Percentiles rank a stretch among this genome's conserved stretches.
Conservation (phyloP, 2,113 vertebrate species). For the Centrocercus urophasianus region DNA sequence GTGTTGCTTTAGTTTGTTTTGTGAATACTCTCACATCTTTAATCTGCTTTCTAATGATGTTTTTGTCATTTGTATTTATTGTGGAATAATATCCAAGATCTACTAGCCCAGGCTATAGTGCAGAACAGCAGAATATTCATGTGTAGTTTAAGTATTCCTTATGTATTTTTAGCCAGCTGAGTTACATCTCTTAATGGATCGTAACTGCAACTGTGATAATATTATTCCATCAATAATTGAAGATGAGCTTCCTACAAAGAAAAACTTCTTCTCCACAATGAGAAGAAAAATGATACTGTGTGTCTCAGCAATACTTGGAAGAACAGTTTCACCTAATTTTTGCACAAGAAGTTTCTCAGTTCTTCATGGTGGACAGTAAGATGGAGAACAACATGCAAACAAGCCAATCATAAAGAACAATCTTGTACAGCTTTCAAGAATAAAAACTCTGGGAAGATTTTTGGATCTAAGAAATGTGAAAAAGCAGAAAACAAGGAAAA, state of each 20-base stretch:
- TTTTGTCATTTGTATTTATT: neutral
- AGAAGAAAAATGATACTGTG: neutral
- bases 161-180: neutral
- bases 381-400: neutral
- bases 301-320: neutral
- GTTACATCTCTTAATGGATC: neutral
- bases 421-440: neutral
- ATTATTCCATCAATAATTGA: slow-evolving; percentile 19
- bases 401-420: neutral
- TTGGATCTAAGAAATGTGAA: neutral
- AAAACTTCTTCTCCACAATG: neutral
- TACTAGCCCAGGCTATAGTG: neutral
- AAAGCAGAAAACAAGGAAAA: neutral
- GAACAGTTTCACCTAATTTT: neutral
- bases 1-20: neutral
- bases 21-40: neutral
- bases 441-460: neutral
- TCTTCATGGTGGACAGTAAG: neutral
- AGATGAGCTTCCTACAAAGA: neutral
- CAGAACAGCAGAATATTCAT: neutral
- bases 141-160: neutral
- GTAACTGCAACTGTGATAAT: neutral
- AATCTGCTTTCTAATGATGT: neutral
- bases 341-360: neutral
- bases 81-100: neutral